Evolutionary conservation across 2,888 invertebrate species (phyloP).

Genomic region (Scelioninae gen. 2): DNA sequence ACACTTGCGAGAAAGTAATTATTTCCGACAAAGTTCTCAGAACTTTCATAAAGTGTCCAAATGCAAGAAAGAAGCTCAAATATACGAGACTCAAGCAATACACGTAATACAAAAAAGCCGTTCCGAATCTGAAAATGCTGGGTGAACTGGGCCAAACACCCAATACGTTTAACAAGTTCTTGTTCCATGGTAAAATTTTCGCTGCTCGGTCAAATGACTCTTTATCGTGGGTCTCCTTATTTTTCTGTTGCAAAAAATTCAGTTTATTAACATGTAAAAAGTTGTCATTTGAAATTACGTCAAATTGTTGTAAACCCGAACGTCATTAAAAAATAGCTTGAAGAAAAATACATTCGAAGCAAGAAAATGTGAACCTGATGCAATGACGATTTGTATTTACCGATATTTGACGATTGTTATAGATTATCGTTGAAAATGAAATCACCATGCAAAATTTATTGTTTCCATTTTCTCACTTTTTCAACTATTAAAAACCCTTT

Average conservation of each 20-base stretch:
- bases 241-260: neutral
- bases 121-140: constrained; percentile 60
- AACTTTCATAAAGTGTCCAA: constrained; percentile 52
- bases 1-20: constrained; percentile 63
- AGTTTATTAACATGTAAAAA: neutral
- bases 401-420: too few relatives aligned
- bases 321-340: too few relatives aligned
- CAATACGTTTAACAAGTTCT: constrained; percentile 61
- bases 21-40: constrained; percentile 47
- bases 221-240: constrained; percentile 31
- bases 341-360: too few relatives aligned
- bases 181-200: constrained; percentile 64
- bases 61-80: constrained; percentile 63
- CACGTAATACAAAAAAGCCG: constrained; percentile 63
- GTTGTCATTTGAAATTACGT: neutral
- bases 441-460: too few relatives aligned
- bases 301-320: neutral
- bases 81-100: constrained; percentile 65
- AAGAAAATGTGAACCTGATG: too few relatives aligned
- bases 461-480: too few relatives aligned
- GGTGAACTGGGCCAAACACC: constrained; percentile 66
- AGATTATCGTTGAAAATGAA: too few relatives aligned
- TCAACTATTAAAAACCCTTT: too few relatives aligned
- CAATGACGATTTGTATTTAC: too few relatives aligned
- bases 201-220: constrained; percentile 60